A percentile compares a stretch with the other conserved stretches of the same genome.
Evolutionary conservation across 2,797 vertebrate species (phyloP).

Genomic region (Falco peregrinus): DNA sequence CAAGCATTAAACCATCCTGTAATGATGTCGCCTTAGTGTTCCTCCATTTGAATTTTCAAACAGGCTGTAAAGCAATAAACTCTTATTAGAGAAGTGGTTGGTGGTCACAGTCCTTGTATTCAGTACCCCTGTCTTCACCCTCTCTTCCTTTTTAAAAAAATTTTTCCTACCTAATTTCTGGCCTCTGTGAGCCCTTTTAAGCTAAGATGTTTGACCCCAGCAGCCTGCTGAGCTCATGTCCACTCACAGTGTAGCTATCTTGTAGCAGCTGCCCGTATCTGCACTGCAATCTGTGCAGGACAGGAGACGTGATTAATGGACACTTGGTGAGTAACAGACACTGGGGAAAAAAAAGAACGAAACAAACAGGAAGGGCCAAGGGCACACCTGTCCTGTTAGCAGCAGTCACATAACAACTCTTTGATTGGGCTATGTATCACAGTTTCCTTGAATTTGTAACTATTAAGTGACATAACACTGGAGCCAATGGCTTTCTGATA

Average conservation of each 20-base stretch:
- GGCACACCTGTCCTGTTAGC: constrained; percentile 38
- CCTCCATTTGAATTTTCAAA: not conserved
- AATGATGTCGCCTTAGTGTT: not conserved
- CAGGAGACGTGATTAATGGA: constrained; percentile 28
- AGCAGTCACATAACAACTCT: constrained; percentile 34
- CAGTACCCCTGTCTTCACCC: not conserved
- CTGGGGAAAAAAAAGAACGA: not conserved
- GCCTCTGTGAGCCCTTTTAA: not conserved
- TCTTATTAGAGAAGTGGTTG: not conserved
- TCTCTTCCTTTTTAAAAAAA: accelerated
- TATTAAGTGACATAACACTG: not conserved
- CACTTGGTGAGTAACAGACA: constrained; percentile 17
- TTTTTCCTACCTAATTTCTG: not conserved
- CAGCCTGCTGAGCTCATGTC: not conserved
- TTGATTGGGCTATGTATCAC: constrained; percentile 1
- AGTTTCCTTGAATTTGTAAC: not conserved
- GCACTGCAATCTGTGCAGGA: not conserved
- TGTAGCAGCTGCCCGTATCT: not conserved
- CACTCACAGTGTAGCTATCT: not conserved
- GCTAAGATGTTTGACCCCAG: not conserved
- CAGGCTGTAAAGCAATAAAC: not conserved
- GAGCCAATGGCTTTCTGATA: not conserved
- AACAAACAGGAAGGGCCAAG: constrained; percentile 37
- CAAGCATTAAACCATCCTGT: not conserved
- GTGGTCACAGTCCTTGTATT: not conserved